Evolutionary conservation across 2,113 vertebrate genomes (phyloP).

Genomic region (Cettia cetti): DNA sequence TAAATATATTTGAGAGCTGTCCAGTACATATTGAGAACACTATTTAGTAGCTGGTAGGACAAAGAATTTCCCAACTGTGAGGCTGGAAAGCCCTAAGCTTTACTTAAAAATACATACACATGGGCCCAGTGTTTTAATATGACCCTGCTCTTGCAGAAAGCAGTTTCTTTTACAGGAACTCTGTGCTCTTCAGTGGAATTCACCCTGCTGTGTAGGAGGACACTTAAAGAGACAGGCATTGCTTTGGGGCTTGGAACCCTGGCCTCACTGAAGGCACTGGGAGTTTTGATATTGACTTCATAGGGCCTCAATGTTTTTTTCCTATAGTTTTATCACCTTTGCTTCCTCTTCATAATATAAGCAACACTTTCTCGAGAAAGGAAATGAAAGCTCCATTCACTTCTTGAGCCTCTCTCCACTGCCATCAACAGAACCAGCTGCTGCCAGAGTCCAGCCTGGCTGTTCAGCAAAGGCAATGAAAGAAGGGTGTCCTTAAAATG

Average conservation of each 20-base stretch:
- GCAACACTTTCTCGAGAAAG: slow-evolving; percentile 50
- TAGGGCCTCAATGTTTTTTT: background rate
- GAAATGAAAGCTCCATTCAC: slow-evolving; percentile 54
- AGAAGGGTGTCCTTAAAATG: background rate
- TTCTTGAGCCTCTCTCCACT: slow-evolving; percentile 38
- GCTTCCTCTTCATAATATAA: slow-evolving; percentile 33
- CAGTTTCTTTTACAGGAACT: slow-evolving; percentile 61
- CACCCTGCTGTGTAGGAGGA: slow-evolving; percentile 65
- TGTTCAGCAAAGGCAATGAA: background rate
- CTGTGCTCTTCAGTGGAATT: slow-evolving; percentile 62
- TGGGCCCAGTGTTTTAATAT: slow-evolving; percentile 36
- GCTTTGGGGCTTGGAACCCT: slow-evolving; percentile 16
- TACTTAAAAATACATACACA: slow-evolving; percentile 32
- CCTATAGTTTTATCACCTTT: slow-evolving; percentile 32
- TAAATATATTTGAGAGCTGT: slow-evolving; percentile 62
- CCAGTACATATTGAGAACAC: slow-evolving; percentile 29
- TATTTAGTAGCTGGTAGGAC: slow-evolving; percentile 23
- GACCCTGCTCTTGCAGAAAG: slow-evolving; percentile 56
- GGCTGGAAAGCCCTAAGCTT: slow-evolving; percentile 54
- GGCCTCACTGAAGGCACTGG: slow-evolving; percentile 11
- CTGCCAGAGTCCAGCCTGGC: slow-evolving; percentile 48
- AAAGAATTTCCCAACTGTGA: slow-evolving; percentile 57
- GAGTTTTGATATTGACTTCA: slow-evolving; percentile 28
- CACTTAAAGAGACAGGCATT: slow-evolving; percentile 63
- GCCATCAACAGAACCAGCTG: slow-evolving; percentile 25